A percentile compares a stretch with the other conserved stretches of the same genome.
phyloP scores from a whole-genome alignment of 2,113 vertebrate species.

The Asarcornis scutulata region DNA sequence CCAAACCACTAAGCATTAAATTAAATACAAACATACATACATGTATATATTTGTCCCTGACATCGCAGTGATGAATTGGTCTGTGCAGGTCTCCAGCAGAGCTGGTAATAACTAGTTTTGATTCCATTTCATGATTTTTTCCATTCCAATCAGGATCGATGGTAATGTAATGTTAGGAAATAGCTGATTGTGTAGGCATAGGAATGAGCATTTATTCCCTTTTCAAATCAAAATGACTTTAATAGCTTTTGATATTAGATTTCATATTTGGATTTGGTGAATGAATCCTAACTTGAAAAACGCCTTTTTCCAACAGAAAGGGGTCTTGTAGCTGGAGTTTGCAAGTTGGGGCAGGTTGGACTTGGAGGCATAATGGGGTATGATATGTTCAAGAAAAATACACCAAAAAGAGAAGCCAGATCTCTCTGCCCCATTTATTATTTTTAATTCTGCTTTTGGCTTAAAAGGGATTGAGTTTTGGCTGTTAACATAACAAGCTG shows the following conservation, averaged over 20 bases:
- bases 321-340: background rate
- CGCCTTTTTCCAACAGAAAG: background rate
- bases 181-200: constrained; percentile 27
- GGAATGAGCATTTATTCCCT: constrained; percentile 4
- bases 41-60: background rate
- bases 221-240: constrained; percentile 34
- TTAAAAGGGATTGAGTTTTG: background rate
- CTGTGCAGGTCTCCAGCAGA: constrained; percentile 1
- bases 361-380: background rate
- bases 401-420: background rate
- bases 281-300: background rate
- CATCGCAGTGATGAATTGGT: background rate
- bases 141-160: background rate
- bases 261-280: background rate
- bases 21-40: background rate
- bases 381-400: constrained; percentile 12
- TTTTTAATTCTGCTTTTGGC: constrained; percentile 12
- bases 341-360: background rate
- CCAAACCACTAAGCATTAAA: background rate
- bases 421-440: background rate
- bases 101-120: constrained; percentile 26
- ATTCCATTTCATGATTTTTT: constrained; percentile 10
- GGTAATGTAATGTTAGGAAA: background rate
- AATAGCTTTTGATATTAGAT: background rate
- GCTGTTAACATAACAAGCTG: constrained; percentile 46